These are phyloP conservation scores for Desmodus rotundus DNA, from an alignment of 2,113 vertebrate genomes.

Conservation along the genomic window DNA sequence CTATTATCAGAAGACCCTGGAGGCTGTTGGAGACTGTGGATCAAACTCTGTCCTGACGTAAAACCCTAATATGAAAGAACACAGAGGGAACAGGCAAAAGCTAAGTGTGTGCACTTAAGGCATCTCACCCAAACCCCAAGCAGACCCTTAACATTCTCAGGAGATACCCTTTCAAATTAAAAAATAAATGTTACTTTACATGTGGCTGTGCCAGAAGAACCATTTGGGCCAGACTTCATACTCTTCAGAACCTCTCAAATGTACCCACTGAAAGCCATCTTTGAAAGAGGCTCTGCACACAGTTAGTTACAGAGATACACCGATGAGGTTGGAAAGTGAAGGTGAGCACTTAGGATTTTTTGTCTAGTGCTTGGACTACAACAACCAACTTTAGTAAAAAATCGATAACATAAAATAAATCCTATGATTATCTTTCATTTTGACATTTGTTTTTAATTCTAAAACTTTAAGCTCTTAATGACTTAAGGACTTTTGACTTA, in stretches of 20 bases:
- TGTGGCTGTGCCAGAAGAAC: neutral
- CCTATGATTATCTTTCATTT: neutral
- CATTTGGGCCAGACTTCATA: neutral
- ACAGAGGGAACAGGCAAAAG: neutral
- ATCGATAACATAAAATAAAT: neutral
- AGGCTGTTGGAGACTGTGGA: neutral
- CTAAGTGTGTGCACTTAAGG: neutral
- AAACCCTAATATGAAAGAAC: neutral
- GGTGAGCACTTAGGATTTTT: neutral
- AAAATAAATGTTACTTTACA: neutral
- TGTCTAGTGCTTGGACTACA: neutral
- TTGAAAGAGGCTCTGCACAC: neutral
- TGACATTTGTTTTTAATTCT: conserved; percentile 1
- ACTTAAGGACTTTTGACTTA: neutral
- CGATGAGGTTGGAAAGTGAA: neutral
- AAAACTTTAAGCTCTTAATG: neutral
- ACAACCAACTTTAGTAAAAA: neutral
- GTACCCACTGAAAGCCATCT: neutral
- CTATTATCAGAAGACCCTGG: neutral
- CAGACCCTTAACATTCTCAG: neutral
- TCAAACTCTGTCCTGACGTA: neutral
- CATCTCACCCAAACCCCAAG: neutral
- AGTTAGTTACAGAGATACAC: neutral
- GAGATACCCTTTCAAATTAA: neutral
- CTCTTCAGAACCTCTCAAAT: neutral